Evolutionary conservation across 1,140 invertebrate genomes (phyloP).

Genomic region (Schlechtendalia chinensis): DNA sequence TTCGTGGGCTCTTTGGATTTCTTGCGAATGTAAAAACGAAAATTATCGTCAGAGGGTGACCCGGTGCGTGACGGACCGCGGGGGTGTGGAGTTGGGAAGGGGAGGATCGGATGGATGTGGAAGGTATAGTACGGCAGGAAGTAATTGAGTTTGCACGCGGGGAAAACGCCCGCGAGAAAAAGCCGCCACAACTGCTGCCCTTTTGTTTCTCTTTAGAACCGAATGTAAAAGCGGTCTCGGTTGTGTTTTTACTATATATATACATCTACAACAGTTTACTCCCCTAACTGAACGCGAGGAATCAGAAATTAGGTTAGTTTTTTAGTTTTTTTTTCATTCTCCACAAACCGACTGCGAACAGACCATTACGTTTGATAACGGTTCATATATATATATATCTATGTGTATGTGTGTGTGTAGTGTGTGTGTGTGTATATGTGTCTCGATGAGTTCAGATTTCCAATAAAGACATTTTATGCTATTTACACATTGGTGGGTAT

Average conservation of each 20-base stretch:
- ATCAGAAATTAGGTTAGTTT: constrained; percentile 47
- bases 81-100: background rate
- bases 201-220: constrained; percentile 24
- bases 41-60: constrained; percentile 41
- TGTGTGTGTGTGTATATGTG: background rate
- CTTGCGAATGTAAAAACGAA: constrained; percentile 31
- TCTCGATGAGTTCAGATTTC: background rate
- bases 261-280: background rate
- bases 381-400: background rate
- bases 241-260: constrained; percentile 1
- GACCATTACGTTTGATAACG: background rate
- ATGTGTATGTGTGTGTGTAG: background rate
- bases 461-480: background rate
- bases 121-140: constrained; percentile 6
- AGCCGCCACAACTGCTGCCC: constrained; percentile 32
- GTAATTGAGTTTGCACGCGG: constrained; percentile 44
- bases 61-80: background rate
- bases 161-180: constrained; percentile 28
- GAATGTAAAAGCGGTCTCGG: constrained; percentile 36
- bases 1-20: constrained; percentile 21
- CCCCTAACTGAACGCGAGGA: background rate
- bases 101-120: no score
- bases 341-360: background rate
- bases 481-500: background rate
- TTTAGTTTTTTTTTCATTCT: background rate